Evolutionary conservation across 2,797 vertebrate species (phyloP).

Genomic region (Sphaeramia orbicularis): DNA sequence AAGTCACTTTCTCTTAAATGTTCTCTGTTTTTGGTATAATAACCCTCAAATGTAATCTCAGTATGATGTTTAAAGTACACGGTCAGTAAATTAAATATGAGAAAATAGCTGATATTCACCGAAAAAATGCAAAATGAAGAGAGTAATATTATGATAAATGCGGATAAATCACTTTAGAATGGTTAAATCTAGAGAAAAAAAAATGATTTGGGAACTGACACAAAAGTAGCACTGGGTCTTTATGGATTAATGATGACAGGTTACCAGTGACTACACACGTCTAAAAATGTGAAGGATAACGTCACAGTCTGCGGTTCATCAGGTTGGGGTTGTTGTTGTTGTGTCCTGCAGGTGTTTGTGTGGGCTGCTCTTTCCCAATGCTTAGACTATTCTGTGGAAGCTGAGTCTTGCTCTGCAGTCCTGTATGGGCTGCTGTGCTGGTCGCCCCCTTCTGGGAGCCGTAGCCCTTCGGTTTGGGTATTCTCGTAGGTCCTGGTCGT

Average conservation of each 20-base stretch:
- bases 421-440: constrained; percentile 42
- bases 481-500: constrained; percentile 87
- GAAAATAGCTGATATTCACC: too few species aligned
- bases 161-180: too few species aligned
- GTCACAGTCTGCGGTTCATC: constrained; percentile 71
- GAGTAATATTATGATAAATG: too few species aligned
- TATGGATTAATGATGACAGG: neutral
- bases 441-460: constrained; percentile 79
- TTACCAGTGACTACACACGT: neutral
- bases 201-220: too few species aligned
- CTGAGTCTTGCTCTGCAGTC: constrained; percentile 52
- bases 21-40: too few species aligned
- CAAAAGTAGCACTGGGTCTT: too few species aligned
- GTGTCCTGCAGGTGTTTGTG: constrained; percentile 37
- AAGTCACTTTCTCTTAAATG: too few species aligned
- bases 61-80: too few species aligned
- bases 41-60: too few species aligned
- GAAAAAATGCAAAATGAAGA: too few species aligned
- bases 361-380: constrained; percentile 49
- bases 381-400: neutral
- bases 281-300: neutral
- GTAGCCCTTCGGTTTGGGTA: constrained; percentile 90
- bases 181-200: too few species aligned
- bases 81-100: too few species aligned
- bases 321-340: constrained; percentile 77